A percentile compares a stretch with the other conserved stretches of the same genome.
Evolutionary conservation across 2,888 invertebrate genomes (phyloP).

Genomic region (Zele albiditarsus): DNA sequence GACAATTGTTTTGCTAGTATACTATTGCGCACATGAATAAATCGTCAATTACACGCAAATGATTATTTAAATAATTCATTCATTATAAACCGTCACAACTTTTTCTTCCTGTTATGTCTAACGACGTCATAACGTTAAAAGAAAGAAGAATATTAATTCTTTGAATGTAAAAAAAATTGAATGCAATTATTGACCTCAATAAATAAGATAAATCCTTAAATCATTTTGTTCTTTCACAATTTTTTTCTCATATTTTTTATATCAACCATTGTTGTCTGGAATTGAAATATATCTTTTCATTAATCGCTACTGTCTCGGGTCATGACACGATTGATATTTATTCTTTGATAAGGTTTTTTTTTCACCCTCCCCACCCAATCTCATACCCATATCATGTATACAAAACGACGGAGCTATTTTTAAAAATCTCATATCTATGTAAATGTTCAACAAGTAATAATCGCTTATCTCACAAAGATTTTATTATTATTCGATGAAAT

Average conservation of each 20-base stretch:
- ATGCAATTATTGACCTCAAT: not conserved
- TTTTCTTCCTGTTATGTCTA: not conserved
- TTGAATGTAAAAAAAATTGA: not conserved
- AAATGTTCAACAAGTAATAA: too few species aligned
- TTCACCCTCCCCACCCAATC: too few species aligned
- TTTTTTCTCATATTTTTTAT: not conserved
- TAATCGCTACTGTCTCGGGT: not conserved
- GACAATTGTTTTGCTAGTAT: not conserved
- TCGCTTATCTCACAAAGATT: not conserved
- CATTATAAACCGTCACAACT: not conserved
- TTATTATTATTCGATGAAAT: too few species aligned
- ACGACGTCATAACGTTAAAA: not conserved
- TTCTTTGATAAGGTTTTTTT: slow-evolving; percentile 1
- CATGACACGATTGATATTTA: not conserved
- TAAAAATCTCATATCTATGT: not conserved
- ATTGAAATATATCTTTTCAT: not conserved
- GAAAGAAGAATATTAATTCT: not conserved
- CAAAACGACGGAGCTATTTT: not conserved
- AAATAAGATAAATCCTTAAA: not conserved
- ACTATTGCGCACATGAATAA: not conserved
- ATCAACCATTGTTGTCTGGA: slow-evolving; percentile 1
- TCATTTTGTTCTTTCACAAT: not conserved
- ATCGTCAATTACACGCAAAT: not conserved
- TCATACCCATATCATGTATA: not conserved
- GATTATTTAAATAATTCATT: not conserved